These are phyloP conservation scores for Phaethon lepturus DNA, from an alignment of 2,113 vertebrate species.

Conservation along the genomic window DNA sequence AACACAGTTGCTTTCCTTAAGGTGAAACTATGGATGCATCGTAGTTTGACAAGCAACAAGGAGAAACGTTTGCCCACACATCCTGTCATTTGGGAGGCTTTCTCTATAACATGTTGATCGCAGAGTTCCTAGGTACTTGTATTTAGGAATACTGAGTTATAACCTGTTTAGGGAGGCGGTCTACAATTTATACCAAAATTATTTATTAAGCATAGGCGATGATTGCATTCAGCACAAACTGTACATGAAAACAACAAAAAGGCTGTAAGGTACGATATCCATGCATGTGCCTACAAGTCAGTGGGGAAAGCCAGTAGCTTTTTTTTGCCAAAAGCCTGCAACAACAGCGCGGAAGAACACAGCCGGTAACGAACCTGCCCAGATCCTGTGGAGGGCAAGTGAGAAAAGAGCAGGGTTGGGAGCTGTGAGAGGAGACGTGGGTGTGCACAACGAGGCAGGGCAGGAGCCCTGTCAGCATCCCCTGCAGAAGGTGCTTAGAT, in stretches of 20 bases:
- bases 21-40: not conserved
- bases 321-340: not conserved
- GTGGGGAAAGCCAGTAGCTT: not conserved
- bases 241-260: not conserved
- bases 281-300: not conserved
- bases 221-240: not conserved
- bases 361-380: not conserved
- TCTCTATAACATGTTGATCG: not conserved
- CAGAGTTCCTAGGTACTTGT: fast-evolving
- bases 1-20: not conserved
- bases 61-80: not conserved
- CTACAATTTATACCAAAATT: not conserved
- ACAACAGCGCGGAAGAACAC: not conserved
- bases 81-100: not conserved
- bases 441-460: not conserved
- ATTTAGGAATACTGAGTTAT: not conserved
- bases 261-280: not conserved
- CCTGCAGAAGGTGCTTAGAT: not conserved
- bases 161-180: not conserved
- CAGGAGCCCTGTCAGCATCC: not conserved
- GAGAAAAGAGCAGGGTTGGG: not conserved
- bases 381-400: not conserved
- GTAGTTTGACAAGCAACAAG: not conserved
- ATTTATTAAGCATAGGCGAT: not conserved
- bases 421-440: fast-evolving